phyloP scores from a whole-genome alignment of 2,113 vertebrate species.

The Hyperoodon ampullatus region DNA sequence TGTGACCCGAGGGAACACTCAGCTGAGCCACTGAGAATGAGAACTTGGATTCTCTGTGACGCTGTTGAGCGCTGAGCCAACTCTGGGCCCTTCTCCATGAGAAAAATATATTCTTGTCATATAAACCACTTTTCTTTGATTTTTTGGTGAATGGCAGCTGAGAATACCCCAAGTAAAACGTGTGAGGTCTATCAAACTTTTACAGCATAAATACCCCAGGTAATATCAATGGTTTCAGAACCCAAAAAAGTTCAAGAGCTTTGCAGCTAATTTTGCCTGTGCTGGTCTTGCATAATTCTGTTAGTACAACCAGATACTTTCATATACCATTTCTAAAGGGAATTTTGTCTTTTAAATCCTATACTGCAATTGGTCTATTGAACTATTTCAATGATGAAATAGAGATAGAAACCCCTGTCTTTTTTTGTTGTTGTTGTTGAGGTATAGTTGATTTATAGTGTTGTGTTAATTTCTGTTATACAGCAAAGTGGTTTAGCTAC shows the following conservation, averaged over 20 bases:
- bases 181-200: not conserved
- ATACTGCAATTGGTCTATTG: not conserved
- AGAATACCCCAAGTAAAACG: not conserved
- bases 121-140: not conserved
- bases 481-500: not conserved
- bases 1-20: not conserved
- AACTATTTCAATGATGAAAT: not conserved
- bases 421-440: not conserved
- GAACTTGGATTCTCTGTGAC: not conserved
- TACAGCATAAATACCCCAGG: not conserved
- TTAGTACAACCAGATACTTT: not conserved
- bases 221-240: not conserved
- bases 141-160: not conserved
- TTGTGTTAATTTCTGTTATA: not conserved
- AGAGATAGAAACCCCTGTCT: not conserved
- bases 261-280: not conserved
- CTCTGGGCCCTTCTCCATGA: not conserved
- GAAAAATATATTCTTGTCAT: not conserved
- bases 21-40: not conserved
- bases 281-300: not conserved
- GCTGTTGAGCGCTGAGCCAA: not conserved
- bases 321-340: not conserved
- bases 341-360: not conserved
- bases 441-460: not conserved
- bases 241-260: not conserved